Percentiles rank a stretch among this genome's conserved stretches.
phyloP scores from a whole-genome alignment of 2,113 vertebrate species.

The Brienomyrus brachyistius region DNA sequence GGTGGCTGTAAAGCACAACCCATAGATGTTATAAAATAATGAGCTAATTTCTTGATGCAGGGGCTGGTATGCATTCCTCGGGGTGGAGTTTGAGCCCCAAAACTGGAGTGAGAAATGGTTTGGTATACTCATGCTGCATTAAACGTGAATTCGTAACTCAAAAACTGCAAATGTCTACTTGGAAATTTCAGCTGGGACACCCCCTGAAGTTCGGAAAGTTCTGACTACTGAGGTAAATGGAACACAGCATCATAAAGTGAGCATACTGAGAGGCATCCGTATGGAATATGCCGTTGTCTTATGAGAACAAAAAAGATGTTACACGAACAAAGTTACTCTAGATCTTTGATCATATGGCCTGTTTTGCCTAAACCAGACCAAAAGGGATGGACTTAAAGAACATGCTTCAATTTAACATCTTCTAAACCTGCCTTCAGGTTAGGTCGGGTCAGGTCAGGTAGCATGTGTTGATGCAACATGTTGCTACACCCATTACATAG shows the following conservation, averaged over 20 bases:
- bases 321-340: neutral
- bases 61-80: neutral
- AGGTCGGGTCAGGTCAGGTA: too few species aligned
- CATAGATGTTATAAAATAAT: slow-evolving; percentile 20
- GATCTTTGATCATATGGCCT: neutral
- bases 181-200: neutral
- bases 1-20: slow-evolving; percentile 58
- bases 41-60: slow-evolving; percentile 16
- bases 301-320: neutral
- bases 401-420: neutral
- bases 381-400: neutral
- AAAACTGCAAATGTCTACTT: neutral
- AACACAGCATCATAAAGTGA: neutral
- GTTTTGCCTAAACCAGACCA: neutral
- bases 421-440: neutral
- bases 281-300: neutral
- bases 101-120: neutral
- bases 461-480: too few species aligned
- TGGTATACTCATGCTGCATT: neutral
- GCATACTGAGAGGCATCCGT: neutral
- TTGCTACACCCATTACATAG: too few species aligned
- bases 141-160: neutral
- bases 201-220: too few species aligned
- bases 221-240: neutral
- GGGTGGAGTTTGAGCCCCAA: neutral